Evolutionary conservation across 2,888 invertebrate species (phyloP), one percentile per base, ranked within the genome.

Genomic region (Pantelozetes paolii): DNA sequence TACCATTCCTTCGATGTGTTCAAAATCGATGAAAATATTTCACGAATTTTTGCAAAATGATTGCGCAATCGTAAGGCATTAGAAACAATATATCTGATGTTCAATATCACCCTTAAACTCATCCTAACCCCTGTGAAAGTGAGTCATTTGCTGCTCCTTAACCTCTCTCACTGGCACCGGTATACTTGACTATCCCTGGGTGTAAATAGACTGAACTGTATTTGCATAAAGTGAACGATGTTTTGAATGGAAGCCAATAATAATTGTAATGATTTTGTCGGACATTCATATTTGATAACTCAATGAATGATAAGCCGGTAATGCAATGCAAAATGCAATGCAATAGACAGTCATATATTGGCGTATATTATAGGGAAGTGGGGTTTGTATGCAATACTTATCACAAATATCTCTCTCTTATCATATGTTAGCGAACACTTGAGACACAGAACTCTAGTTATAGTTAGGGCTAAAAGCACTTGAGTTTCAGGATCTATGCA

Each of bases 401-500:
- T 57, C 57, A n/a, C 20, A n/a, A 50, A 50, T 20, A n/a, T 50
- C 50, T 50, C 18, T 20, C 20, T 57, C 23, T 57, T 57, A 57
- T 57, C 57, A 26, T 11, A 57, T 57, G 57, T 57, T 28, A 45
- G 57, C 28, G 57, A 57, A 57, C 57, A 57, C 57, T 57, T 57
- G 57, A 57, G 57, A 57, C 57, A 57, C 57, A 26, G 57, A 28
- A 57, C 15, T 57, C 57, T 57, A 23, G 57, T 57, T 57, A 57
- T n/a, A n/a, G n/a, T n/a, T n/a, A n/a, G n/a, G 40, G 57, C 15
- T 57, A 57, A 57, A 57, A 57, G 57, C 57, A 57, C 57, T 57
- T 57, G 57, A 57, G 57, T 57, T 57, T 57, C 57, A 57, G 57
- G 57, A 57, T 57, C 57, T 57, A 5, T 57, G 23, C 26, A 26